Base-by-base conservation (phyloP, 2,113 vertebrate species). In the Anas platyrhynchos region DNA sequence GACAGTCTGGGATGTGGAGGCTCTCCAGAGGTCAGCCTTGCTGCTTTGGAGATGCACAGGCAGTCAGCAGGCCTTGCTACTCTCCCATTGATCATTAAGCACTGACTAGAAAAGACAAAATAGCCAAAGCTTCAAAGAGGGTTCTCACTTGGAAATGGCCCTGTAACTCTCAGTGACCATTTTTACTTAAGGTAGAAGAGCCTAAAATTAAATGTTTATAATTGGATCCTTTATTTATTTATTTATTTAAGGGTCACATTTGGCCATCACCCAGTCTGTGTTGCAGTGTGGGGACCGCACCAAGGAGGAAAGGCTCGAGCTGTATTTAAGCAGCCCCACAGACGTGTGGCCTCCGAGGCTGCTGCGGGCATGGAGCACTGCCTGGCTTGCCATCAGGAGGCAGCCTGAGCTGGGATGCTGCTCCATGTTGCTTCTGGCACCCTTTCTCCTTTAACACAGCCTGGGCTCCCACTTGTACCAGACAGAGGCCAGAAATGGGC, bases 1-100 rank as follows among this genome's bases (percentile, higher is more conserved):
- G 55, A 55, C 90, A 63, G 77, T 1, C 68, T 32, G 55, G 36
- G 18, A 17, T 23, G 59, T 68, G 85, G 91, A 88, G 50, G 38
- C 38, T 38, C 41, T 65, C 50, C n/a, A 44, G 31, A 46, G 43
- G 36, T 27, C 3, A 3, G 52, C 18, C 14, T 66, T 61, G 32
- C 58, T 44, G 68, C 52, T 27, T 38, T 55, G 43, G 34, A 73
- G 8, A 34, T 10, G n/a, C 2, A 5, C n/a, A 21, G 36, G 48
- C 52, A 76, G 23, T 12, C 56, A 91, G 38, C 15, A 79, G 27
- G 29, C 48, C 48, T 50, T 22, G 77, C 55, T 63, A 67, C 34
- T 66, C 13, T 50, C 44, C 38, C 59, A 65, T 83, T 95, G 92
- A 62, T 87, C 55, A 85, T 89, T 88, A 93, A 94, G 32, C 38